Conservation (phyloP, 1,140 invertebrate genomes). For the Gryllus bimaculatus region DNA sequence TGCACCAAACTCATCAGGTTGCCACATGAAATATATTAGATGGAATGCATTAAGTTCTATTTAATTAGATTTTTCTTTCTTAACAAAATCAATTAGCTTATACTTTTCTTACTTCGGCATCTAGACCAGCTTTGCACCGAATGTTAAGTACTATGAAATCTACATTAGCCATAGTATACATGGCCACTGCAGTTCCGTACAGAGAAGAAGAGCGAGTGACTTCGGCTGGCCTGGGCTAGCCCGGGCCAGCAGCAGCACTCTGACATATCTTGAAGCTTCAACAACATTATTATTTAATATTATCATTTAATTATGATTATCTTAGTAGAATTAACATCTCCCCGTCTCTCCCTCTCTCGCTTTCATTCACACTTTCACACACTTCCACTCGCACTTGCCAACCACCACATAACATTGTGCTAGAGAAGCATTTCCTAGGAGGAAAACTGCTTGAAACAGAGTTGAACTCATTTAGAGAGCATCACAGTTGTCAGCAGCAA, state of each 20-base stretch:
- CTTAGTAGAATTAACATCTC: constrained; percentile 9
- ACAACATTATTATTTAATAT: constrained; percentile 15
- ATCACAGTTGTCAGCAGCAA: constrained; percentile 14
- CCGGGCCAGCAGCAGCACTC: background rate
- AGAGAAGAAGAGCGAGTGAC: background rate
- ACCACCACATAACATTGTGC: constrained; percentile 13
- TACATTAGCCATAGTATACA: constrained; percentile 6
- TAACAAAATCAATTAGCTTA: constrained; percentile 18
- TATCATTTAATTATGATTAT: constrained; percentile 18
- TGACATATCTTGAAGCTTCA: constrained; percentile 15
- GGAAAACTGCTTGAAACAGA: background rate
- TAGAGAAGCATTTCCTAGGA: constrained; percentile 8
- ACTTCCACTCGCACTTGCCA: background rate
- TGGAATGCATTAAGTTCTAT: constrained; percentile 12
- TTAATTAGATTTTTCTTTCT: constrained; percentile 8
- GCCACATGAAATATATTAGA: constrained; percentile 13
- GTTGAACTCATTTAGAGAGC: constrained; percentile 13
- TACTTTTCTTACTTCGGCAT: constrained; percentile 13
- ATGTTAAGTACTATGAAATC: constrained; percentile 7
- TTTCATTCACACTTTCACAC: background rate
- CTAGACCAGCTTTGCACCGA: constrained; percentile 20
- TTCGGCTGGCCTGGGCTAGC: background rate
- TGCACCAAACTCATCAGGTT: constrained; percentile 11
- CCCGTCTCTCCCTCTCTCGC: constrained; percentile 7
- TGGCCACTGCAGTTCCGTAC: background rate